Conservation (phyloP, 2,888 invertebrate genomes). For the Aspidapion aeneum region DNA sequence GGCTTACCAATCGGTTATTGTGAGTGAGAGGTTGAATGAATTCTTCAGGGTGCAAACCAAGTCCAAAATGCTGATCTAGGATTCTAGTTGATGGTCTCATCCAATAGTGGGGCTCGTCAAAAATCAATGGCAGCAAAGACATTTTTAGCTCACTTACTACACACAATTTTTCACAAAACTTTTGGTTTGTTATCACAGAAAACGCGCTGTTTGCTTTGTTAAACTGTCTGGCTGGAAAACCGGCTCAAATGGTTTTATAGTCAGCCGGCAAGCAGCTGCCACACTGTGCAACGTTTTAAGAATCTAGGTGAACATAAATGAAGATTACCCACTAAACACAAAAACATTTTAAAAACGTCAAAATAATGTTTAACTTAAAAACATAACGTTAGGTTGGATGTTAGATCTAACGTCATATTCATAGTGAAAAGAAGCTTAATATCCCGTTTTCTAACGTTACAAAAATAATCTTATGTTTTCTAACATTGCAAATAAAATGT, state of each 20-base stretch:
- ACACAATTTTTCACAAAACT: too few species aligned
- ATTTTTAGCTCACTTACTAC: background rate
- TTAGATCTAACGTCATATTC: too few species aligned
- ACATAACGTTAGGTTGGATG: too few species aligned
- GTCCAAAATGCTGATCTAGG: constrained; percentile 4
- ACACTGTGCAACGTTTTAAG: too few species aligned
- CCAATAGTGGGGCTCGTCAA: background rate
- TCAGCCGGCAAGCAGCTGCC: background rate
- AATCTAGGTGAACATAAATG: too few species aligned
- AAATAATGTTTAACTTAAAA: too few species aligned
- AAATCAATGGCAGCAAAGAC: constrained; percentile 1
- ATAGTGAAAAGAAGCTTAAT: too few species aligned
- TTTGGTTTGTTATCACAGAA: background rate
- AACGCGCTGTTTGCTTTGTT: background rate
- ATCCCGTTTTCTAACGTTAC: too few species aligned
- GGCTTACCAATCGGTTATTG: background rate
- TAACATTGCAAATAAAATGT: too few species aligned
- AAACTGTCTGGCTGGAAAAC: background rate
- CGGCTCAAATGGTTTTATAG: background rate
- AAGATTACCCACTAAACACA: too few species aligned
- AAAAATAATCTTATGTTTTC: too few species aligned
- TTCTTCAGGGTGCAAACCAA: background rate
- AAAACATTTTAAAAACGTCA: too few species aligned
- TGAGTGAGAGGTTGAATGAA: background rate
- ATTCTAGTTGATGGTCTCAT: constrained; percentile 2